Conservation (phyloP, 1,140 invertebrate genomes). For the Paraescarpia echinospica region DNA sequence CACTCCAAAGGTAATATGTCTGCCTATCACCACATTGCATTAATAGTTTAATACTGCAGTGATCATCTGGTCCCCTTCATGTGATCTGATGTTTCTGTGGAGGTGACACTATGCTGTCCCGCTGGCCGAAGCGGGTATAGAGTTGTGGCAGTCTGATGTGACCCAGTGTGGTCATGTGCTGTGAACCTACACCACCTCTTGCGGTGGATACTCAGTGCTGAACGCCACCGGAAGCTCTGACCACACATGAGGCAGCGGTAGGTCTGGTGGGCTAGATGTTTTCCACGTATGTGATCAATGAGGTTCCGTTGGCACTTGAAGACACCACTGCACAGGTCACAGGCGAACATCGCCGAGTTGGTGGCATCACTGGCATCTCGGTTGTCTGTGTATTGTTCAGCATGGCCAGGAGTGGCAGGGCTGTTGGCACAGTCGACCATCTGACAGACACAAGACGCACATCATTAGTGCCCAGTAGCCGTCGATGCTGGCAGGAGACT, state of each 20-base stretch:
- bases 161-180: not conserved
- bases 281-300: not conserved
- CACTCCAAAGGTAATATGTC: not conserved
- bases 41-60: not conserved
- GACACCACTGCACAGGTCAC: not conserved
- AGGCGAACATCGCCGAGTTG: not conserved
- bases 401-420: not conserved
- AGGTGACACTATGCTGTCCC: not conserved
- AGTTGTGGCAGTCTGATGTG: not conserved
- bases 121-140: not conserved
- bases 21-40: not conserved
- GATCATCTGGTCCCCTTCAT: not conserved
- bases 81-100: not conserved
- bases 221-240: not conserved
- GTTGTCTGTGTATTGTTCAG: not conserved
- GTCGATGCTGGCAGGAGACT: not conserved
- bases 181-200: not conserved
- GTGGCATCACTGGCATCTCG: not conserved
- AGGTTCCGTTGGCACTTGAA: not conserved
- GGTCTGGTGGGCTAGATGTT: not conserved
- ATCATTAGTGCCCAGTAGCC: not conserved
- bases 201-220: not conserved
- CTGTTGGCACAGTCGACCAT: not conserved
- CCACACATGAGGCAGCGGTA: not conserved
- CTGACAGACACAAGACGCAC: not conserved